A percentile compares a stretch with the other conserved stretches of the same genome.
These are phyloP conservation scores for Myiopsitta monachus DNA, from an alignment of 2,113 vertebrate species.

Conservation along the genomic window DNA sequence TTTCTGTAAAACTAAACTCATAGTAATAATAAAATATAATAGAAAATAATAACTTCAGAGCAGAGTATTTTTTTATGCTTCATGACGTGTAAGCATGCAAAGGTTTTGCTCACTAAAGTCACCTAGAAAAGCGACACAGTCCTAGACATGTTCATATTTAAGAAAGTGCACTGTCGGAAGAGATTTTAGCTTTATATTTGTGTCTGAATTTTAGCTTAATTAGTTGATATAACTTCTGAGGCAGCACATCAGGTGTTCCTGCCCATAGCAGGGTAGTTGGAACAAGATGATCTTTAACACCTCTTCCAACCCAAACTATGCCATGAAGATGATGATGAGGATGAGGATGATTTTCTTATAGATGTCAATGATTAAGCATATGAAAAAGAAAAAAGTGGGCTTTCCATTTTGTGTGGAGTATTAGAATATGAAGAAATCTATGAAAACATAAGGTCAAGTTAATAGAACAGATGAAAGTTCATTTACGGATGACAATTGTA, in stretches of 20 bases:
- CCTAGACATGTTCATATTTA: neutral
- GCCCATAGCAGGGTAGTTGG: neutral
- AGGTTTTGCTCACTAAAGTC: neutral
- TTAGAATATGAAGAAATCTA: neutral
- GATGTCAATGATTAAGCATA: neutral
- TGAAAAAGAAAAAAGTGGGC: neutral
- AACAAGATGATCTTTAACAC: neutral
- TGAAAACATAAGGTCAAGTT: neutral
- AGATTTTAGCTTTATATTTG: neutral
- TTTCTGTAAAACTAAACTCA: neutral
- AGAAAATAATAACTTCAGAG: neutral
- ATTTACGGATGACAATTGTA: neutral
- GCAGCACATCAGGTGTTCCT: neutral
- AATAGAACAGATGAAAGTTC: neutral
- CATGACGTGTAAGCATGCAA: neutral
- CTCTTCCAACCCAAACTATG: neutral
- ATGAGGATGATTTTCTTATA: neutral
- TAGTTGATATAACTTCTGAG: neutral
- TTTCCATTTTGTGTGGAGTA: neutral
- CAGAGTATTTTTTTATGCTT: neutral
- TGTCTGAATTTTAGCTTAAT: neutral
- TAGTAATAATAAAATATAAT: neutral
- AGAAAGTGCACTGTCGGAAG: neutral
- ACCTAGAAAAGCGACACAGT: neutral
- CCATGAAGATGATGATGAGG: neutral